A percentile compares a stretch with the other conserved stretches of the same genome.
Evolutionary conservation across 1,140 invertebrate genomes (phyloP).

Genomic region (Platorchestia sp.): DNA sequence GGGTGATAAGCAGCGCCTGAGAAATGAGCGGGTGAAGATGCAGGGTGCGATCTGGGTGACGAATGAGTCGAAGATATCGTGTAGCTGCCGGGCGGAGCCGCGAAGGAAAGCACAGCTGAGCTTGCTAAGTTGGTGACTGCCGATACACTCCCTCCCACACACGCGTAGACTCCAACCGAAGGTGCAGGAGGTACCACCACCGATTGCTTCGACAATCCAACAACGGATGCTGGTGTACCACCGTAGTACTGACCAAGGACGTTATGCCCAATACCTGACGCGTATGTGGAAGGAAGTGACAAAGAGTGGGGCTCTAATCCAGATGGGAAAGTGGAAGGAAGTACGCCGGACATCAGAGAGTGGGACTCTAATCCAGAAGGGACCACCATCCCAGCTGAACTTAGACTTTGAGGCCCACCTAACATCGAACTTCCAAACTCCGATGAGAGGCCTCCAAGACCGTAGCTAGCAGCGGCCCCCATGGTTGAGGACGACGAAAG

Average conservation of each 20-base stretch:
- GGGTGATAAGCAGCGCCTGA: not conserved
- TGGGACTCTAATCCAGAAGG: not conserved
- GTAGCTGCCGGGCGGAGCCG: not conserved
- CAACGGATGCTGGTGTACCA: not conserved
- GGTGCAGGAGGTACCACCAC: not conserved
- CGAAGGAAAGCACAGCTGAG: not conserved
- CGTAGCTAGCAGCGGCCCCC: not conserved
- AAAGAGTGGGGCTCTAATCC: constrained; percentile 1
- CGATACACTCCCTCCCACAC: not conserved
- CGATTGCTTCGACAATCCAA: not conserved
- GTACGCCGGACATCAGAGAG: not conserved
- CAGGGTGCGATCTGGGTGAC: constrained; percentile 11
- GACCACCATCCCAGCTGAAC: not conserved
- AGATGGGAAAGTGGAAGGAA: not conserved
- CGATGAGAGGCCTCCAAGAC: not conserved
- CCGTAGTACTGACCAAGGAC: constrained; percentile 26
- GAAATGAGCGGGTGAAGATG: constrained; percentile 45
- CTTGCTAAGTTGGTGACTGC: not conserved
- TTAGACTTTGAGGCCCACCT: not conserved
- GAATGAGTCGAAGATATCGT: constrained; percentile 35
- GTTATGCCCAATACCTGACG: not conserved
- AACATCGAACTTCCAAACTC: not conserved
- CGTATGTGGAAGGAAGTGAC: not conserved
- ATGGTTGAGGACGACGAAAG: not conserved
- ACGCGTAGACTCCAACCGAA: not conserved